A percentile compares a stretch with the other conserved stretches of the same genome.
Evolutionary conservation across 2,797 vertebrate genomes (phyloP).

Genomic region (Sebastes taczanowskii): DNA sequence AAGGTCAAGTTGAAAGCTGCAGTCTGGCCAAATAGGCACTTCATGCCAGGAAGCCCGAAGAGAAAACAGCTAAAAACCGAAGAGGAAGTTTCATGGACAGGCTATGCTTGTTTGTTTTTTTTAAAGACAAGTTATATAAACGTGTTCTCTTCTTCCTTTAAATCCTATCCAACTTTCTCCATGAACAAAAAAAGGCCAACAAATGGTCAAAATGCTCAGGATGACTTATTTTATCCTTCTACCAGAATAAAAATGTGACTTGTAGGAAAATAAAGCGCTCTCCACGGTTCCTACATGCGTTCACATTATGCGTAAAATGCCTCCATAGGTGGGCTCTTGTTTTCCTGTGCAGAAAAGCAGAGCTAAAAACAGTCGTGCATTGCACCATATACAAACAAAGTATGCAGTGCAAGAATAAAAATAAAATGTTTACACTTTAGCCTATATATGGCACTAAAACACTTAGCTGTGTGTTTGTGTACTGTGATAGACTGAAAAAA

Average conservation of each 20-base stretch:
- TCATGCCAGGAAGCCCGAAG: constrained; percentile 43
- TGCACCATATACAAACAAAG: not conserved
- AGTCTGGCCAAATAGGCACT: constrained; percentile 82
- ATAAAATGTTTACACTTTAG: not conserved
- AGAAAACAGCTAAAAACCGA: constrained; percentile 62
- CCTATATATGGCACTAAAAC: not conserved
- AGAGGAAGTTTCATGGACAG: constrained; percentile 13
- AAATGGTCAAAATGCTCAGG: not conserved
- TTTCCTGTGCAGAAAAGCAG: not conserved
- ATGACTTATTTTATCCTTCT: not conserved
- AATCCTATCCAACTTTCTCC: not conserved
- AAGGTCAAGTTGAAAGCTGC: constrained; percentile 99
- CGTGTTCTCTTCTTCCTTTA: not conserved
- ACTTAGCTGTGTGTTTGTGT: not conserved
- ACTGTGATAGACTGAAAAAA: not conserved
- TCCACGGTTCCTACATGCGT: not conserved
- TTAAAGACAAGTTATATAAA: not conserved
- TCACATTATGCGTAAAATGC: not conserved
- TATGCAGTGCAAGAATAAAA: not conserved
- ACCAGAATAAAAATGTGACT: not conserved
- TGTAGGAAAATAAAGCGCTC: not conserved
- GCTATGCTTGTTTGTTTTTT: not conserved
- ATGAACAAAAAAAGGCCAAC: not conserved
- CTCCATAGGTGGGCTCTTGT: not conserved
- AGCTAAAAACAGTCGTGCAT: not conserved